Evolutionary conservation across 2,113 vertebrate species (phyloP).

Genomic region (Cyprinus carpio): DNA sequence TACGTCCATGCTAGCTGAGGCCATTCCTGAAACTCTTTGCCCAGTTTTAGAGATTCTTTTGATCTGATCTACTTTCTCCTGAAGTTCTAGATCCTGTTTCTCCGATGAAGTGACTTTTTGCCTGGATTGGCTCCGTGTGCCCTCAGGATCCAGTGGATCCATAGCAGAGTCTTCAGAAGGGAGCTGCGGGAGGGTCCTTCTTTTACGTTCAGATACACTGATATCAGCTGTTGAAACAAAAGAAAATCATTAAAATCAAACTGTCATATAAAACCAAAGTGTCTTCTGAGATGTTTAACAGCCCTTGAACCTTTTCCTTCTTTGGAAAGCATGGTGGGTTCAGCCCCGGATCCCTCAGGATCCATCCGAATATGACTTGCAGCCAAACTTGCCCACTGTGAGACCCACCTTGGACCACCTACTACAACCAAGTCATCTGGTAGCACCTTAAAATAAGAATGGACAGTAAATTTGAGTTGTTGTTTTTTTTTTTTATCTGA

Average conservation of each 20-base stretch:
- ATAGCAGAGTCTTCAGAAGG: conserved; percentile 79
- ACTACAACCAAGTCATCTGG: conserved; percentile 79
- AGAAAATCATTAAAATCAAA: not conserved
- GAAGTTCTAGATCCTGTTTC: conserved; percentile 94
- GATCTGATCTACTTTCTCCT: conserved; percentile 84
- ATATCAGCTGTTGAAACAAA: conserved; percentile 61
- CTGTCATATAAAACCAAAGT: not conserved
- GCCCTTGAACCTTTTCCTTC: conserved; percentile 81
- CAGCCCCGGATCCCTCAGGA: conserved; percentile 83
- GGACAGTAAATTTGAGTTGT: not conserved
- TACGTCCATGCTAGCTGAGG: conserved; percentile 65
- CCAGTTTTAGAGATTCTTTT: conserved; percentile 27
- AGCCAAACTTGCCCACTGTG: conserved; percentile 94
- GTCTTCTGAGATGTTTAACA: not conserved
- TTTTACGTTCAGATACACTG: conserved; percentile 82
- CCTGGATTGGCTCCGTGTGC: conserved; percentile 57
- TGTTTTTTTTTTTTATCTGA: not conserved
- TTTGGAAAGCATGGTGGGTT: conserved; percentile 72
- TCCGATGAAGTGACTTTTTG: conserved; percentile 63
- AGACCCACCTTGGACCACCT: conserved; percentile 91
- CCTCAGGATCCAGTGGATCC: conserved; percentile 57
- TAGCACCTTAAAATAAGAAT: conserved; percentile 59
- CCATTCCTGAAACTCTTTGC: conserved; percentile 64
- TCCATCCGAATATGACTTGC: conserved; percentile 91
- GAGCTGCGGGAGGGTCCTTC: conserved; percentile 87